Evolutionary conservation across 37 sponge, comb jelly and placozoan genomes (phyloP), one percentile per base, ranked within the genome.

Genomic region (Tethya wilhelma): DNA sequence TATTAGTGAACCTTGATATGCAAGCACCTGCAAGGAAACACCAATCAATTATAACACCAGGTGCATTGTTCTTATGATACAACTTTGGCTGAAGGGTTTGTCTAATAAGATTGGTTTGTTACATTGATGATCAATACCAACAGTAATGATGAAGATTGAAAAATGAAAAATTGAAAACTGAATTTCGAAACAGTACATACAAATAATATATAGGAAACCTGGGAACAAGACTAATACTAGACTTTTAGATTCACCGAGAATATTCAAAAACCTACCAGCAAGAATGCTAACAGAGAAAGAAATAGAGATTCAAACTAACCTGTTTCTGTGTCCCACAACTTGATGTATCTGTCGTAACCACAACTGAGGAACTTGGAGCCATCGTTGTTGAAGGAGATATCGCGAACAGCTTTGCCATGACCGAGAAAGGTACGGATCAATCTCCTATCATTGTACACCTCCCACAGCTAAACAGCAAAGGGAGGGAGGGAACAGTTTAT

Each of bases 261-360:
- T n/a, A n/a, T n/a, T n/a, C n/a, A n/a, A n/a, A n/a, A n/a, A n/a
- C n/a, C n/a, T n/a, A n/a, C n/a, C n/a, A n/a, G n/a, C n/a, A n/a
- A n/a, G n/a, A n/a, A n/a, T n/a, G n/a, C n/a, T n/a, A n/a, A n/a
- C n/a, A n/a, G n/a, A n/a, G n/a, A n/a, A n/a, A n/a, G n/a, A n/a
- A 20, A 49, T 49, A 49, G 17, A 20, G 55, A 20, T 20, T 11
- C 17, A 5, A 79, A 40, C 64, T 66, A n/a, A 76, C 97, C 99
- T 53, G 96, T 96, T 69, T 98, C 99, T 22, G 99, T 98, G 86
- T 98, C 99, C 96, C 96, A 98, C 38, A 93, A 74, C 69, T 98
- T 98, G 59, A 96, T 83, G 64, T 90, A 85, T 28, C 90, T 70
- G 72, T 98, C 99, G 69, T 96, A 98, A 75, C 85, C 65, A 28